These are phyloP conservation scores for Echinarachnius parma DNA, from an alignment of 53 echinoderm and acorn worm genomes.

Conservation along the genomic window DNA sequence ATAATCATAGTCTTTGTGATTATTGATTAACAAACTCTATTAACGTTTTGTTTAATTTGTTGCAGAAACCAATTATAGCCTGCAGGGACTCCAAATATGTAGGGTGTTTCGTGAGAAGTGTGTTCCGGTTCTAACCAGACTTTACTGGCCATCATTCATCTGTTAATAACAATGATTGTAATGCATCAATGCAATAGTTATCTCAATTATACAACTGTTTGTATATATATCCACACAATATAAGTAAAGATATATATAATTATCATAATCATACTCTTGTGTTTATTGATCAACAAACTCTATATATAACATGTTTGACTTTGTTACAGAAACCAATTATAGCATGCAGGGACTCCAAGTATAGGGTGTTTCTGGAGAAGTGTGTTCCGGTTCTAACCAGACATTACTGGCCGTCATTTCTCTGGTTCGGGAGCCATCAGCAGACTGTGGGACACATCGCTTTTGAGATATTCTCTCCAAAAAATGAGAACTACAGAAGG, in stretches of 20 bases:
- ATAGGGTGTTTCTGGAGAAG: conserved; percentile 51
- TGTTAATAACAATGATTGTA: too few species aligned
- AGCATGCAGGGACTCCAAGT: conserved; percentile 61
- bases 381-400: conserved; percentile 59
- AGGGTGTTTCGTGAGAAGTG: conserved; percentile 50
- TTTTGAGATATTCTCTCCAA: conserved; percentile 38
- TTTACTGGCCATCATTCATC: conserved; percentile 79
- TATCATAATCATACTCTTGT: too few species aligned
- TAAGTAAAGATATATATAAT: too few species aligned
- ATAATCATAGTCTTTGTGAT: too few species aligned
- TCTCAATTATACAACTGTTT: background rate
- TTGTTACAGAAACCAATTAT: conserved; percentile 64
- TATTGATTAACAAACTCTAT: too few species aligned
- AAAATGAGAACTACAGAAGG: conserved; percentile 63
- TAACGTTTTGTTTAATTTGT: background rate
- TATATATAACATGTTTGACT: too few species aligned
- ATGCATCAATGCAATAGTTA: background rate
- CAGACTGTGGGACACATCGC: conserved; percentile 64
- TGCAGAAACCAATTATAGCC: conserved; percentile 67
- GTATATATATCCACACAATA: too few species aligned
- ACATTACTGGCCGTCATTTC: conserved; percentile 75
- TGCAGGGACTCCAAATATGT: conserved; percentile 64
- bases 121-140: conserved; percentile 55
- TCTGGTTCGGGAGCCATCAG: conserved; percentile 63
- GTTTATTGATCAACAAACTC: too few species aligned